A percentile compares a stretch with the other conserved stretches of the same genome.
Conservation (phyloP, 2,113 vertebrate species). For the Semicossyphus pulcher region DNA sequence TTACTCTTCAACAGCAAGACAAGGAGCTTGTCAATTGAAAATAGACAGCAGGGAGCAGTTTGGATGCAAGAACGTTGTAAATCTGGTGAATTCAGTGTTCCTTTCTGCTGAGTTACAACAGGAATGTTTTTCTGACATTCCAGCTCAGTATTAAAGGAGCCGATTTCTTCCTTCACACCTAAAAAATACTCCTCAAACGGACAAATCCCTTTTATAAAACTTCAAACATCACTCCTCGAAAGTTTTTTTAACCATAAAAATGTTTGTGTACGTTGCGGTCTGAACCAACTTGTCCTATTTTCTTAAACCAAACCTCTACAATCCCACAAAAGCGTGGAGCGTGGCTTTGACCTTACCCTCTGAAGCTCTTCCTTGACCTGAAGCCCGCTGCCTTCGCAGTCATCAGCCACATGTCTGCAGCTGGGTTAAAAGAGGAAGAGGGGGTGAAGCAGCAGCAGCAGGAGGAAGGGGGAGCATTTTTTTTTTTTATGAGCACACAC, state of each 20-base stretch:
- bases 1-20: slow-evolving; percentile 36
- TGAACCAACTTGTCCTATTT: neutral
- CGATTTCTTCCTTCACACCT: slow-evolving; percentile 4
- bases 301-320: neutral
- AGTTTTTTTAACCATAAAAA: neutral
- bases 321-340: neutral
- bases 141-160: slow-evolving; percentile 12
- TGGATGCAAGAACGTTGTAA: slow-evolving; percentile 52
- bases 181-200: neutral
- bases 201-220: neutral
- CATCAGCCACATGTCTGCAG: slow-evolving; percentile 49
- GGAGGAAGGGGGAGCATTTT: slow-evolving; percentile 20
- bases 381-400: slow-evolving; percentile 21
- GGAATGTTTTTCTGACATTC: slow-evolving; percentile 59
- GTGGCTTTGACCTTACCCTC: slow-evolving; percentile 11
- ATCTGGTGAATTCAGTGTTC: slow-evolving; percentile 59
- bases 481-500: slow-evolving; percentile 59
- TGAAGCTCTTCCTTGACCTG: slow-evolving; percentile 38
- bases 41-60: slow-evolving; percentile 55
- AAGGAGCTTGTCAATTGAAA: slow-evolving; percentile 61
- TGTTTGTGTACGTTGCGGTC: neutral
- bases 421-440: slow-evolving; percentile 45
- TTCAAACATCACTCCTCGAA: neutral
- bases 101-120: slow-evolving; percentile 36
- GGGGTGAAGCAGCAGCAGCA: slow-evolving; percentile 38